These are phyloP conservation scores for Centropristis striata DNA, from an alignment of 2,113 vertebrate genomes.

Conservation along the genomic window DNA sequence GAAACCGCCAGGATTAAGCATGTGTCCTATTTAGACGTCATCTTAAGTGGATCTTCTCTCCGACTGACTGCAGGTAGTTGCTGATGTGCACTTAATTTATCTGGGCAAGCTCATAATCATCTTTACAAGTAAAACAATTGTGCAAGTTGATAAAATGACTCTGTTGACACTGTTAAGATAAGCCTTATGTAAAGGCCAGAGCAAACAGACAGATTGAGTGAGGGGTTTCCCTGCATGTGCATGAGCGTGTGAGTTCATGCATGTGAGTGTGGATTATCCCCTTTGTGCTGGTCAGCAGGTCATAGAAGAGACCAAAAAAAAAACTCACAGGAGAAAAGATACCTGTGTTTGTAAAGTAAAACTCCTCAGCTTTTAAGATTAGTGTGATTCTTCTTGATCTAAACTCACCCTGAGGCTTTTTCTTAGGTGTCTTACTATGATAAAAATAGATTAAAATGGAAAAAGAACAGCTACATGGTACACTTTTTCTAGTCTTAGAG, in stretches of 20 bases:
- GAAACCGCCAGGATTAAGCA: background rate
- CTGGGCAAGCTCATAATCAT: background rate
- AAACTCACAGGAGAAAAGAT: no score
- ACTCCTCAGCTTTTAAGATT: no score
- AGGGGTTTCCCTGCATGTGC: background rate
- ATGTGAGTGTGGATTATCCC: conserved; percentile 13
- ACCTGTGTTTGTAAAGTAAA: no score
- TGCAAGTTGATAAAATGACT: background rate
- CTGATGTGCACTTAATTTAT: background rate
- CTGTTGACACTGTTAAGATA: background rate
- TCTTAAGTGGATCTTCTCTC: background rate
- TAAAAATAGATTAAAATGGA: no score
- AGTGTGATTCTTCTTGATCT: no score
- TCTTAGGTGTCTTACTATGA: no score
- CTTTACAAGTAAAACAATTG: background rate
- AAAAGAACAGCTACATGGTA: no score
- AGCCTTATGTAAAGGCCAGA: no score
- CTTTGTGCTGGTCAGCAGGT: conserved; percentile 6
- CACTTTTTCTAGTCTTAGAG: no score
- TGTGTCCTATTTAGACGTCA: background rate
- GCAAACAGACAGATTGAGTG: background rate
- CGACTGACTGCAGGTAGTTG: background rate
- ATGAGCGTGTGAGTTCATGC: no score
- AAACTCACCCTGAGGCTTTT: no score
- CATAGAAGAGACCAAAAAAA: background rate